Conservation (phyloP, 2,888 invertebrate genomes). For the Xanthia togata region DNA sequence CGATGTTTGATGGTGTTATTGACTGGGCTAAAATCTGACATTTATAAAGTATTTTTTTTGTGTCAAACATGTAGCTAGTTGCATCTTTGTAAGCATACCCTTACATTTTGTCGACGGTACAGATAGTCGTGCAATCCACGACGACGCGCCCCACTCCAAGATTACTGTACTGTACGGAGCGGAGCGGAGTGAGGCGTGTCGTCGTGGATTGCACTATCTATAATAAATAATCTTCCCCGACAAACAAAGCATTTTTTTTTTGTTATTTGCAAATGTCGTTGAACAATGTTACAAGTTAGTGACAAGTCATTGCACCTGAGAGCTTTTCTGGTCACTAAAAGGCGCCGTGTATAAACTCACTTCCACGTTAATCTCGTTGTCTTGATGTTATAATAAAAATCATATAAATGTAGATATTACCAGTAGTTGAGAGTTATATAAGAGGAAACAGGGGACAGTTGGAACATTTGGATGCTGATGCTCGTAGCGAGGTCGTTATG, state of each 20-base stretch:
- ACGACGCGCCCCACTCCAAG: no score
- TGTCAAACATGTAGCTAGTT: background rate
- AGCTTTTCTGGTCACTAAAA: slow-evolving; percentile 20
- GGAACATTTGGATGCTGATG: slow-evolving; percentile 24
- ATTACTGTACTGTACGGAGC: no score
- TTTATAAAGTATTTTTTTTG: background rate
- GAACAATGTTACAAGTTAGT: background rate
- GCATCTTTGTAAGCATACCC: background rate
- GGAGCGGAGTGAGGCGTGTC: no score
- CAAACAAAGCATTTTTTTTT: background rate
- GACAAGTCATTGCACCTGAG: background rate
- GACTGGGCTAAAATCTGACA: no score
- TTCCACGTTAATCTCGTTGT: slow-evolving; percentile 39
- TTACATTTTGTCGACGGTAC: background rate
- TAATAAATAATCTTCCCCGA: background rate
- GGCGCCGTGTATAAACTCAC: slow-evolving; percentile 4
- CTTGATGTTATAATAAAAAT: slow-evolving; percentile 33
- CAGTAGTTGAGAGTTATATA: slow-evolving; percentile 10
- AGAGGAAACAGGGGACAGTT: slow-evolving; percentile 20
- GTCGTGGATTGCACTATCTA: no score
- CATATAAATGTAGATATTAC: slow-evolving; percentile 31
- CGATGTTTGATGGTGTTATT: no score
- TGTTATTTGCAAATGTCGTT: background rate
- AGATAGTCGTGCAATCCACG: no score
- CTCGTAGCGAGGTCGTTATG: slow-evolving; percentile 20